A percentile compares a stretch with the other conserved stretches of the same genome.
These are phyloP conservation scores for Drosophila nigritarsus DNA, from an alignment of 2,888 invertebrate genomes.

Conservation along the genomic window DNA sequence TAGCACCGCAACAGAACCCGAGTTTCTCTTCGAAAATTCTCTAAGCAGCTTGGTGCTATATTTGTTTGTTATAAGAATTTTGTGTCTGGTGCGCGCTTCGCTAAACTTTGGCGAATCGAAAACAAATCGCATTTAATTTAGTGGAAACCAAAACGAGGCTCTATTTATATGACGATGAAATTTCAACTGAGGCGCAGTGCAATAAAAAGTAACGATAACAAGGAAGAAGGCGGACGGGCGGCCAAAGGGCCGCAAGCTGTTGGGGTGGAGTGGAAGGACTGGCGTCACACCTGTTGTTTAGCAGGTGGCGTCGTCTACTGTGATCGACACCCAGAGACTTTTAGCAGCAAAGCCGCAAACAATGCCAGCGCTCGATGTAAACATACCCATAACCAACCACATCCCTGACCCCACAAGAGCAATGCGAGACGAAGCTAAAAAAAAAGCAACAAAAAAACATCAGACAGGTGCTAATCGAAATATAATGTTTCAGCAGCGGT, in stretches of 20 bases:
- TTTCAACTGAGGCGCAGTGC: constrained; percentile 54
- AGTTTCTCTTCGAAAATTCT: background rate
- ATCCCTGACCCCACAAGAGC: constrained; percentile 11
- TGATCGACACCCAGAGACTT: constrained; percentile 52
- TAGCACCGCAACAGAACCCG: background rate
- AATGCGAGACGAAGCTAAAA: constrained; percentile 34
- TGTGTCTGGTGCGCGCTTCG: constrained; percentile 19
- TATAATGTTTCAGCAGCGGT: constrained; percentile 79
- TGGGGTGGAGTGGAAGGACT: background rate
- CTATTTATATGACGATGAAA: constrained; percentile 63
- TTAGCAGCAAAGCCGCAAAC: constrained; percentile 48
- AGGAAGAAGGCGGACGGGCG: background rate
- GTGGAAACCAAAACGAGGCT: constrained; percentile 67
- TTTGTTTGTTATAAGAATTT: background rate
- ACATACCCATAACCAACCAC: constrained; percentile 14
- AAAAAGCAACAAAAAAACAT: constrained; percentile 13
- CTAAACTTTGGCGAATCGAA: constrained; percentile 19
- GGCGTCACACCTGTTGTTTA: constrained; percentile 69
- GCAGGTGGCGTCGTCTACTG: constrained; percentile 26
- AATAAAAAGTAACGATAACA: constrained; percentile 54
- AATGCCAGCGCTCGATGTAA: constrained; percentile 42
- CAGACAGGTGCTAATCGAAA: constrained; percentile 83
- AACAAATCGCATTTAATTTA: constrained; percentile 77
- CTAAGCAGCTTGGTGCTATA: background rate
- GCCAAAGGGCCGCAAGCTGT: background rate